Evolutionary conservation across 2,797 vertebrate species (phyloP).

Genomic region (Anolis apletophallus): DNA sequence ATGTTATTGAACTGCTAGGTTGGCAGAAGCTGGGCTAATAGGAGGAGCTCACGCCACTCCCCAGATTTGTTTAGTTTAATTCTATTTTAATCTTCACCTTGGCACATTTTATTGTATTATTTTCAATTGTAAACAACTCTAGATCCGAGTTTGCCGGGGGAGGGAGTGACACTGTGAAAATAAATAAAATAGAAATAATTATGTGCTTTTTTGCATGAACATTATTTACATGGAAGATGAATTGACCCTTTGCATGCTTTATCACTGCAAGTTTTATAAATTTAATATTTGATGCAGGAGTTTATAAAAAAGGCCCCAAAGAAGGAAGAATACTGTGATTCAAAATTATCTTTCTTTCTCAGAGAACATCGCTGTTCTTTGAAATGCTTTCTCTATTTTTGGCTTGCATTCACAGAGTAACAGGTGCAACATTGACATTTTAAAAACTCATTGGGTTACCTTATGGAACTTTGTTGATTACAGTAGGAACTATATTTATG

Average conservation of each 20-base stretch:
- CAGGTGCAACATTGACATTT: not conserved
- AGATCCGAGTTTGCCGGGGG: no score
- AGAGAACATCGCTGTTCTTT: conserved; percentile 6
- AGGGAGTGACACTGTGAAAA: no score
- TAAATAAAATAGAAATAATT: not conserved
- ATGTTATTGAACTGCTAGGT: no score
- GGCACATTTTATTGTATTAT: no score
- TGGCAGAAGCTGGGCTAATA: no score
- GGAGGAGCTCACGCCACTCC: no score
- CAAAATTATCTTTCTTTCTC: not conserved
- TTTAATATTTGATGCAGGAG: not conserved
- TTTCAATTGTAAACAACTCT: no score
- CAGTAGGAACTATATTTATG: conserved; percentile 5
- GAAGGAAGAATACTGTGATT: not conserved
- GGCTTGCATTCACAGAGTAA: not conserved
- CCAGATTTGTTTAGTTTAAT: no score
- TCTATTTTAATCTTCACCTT: no score
- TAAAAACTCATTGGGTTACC: not conserved
- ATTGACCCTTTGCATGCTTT: not conserved
- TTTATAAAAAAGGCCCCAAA: not conserved
- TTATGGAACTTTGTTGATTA: conserved; percentile 6
- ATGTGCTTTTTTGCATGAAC: not conserved
- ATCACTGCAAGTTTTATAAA: not conserved
- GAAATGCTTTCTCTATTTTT: conserved; percentile 23
- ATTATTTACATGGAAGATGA: not conserved